Percentiles rank a stretch among this genome's conserved stretches.
These are phyloP conservation scores for Laticauda laticaudata DNA, from an alignment of 2,113 vertebrate genomes.

Conservation along the genomic window DNA sequence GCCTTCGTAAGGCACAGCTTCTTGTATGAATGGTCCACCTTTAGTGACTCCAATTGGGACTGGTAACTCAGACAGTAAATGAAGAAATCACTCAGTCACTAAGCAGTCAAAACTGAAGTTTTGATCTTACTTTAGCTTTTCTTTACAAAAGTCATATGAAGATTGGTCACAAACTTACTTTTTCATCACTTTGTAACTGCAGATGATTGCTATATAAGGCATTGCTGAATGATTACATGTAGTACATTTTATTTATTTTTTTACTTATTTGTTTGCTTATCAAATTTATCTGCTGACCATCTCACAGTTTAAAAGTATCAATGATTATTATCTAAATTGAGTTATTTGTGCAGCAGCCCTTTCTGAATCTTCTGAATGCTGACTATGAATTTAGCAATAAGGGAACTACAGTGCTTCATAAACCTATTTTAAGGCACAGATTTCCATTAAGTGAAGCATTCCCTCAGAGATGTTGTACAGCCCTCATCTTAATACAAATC, in stretches of 20 bases:
- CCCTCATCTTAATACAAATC: background rate
- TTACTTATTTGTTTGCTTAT: background rate
- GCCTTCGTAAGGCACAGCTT: background rate
- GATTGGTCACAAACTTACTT: background rate
- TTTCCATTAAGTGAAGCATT: background rate
- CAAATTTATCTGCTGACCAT: background rate
- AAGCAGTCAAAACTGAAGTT: background rate
- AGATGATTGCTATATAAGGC: background rate
- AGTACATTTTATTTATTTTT: background rate
- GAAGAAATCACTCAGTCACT: background rate
- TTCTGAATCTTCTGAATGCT: background rate
- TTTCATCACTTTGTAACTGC: background rate
- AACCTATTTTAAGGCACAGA: background rate
- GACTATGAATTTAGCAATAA: background rate
- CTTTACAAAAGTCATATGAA: background rate
- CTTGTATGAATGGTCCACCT: background rate
- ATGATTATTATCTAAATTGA: background rate
- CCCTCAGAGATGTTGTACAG: background rate
- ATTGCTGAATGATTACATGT: background rate
- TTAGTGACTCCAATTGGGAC: background rate
- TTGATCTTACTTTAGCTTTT: background rate
- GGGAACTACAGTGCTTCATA: background rate
- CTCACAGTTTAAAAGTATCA: background rate
- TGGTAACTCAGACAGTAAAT: background rate
- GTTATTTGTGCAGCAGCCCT: background rate